Percentiles rank a stretch among this genome's conserved stretches.
Conservation (phyloP, 2,888 invertebrate species). For the Tribolium freemani region DNA sequence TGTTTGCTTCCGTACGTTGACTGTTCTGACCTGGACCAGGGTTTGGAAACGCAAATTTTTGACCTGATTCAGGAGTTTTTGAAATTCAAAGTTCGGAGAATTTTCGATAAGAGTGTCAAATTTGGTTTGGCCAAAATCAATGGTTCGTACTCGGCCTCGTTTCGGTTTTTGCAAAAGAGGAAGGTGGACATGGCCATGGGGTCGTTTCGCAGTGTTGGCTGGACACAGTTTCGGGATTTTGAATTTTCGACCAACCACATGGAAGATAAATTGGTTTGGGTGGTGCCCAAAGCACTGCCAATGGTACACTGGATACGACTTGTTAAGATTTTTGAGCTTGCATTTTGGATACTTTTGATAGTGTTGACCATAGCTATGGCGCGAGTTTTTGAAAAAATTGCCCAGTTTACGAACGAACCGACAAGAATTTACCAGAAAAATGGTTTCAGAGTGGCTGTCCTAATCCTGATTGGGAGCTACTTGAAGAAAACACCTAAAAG, state of each 20-base stretch:
- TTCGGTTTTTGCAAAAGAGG: slow-evolving; percentile 5
- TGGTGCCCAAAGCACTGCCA: slow-evolving; percentile 26
- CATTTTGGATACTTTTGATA: slow-evolving; percentile 12
- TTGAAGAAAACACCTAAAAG: slow-evolving; percentile 10
- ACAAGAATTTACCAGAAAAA: not conserved
- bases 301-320: slow-evolving; percentile 27
- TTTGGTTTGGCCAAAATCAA: slow-evolving; percentile 11
- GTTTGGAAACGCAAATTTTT: slow-evolving; percentile 22
- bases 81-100: slow-evolving; percentile 7
- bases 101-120: not conserved
- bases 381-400: slow-evolving; percentile 1
- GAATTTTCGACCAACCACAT: slow-evolving; percentile 31
- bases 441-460: not conserved
- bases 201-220: slow-evolving; percentile 28
- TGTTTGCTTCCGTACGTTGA: slow-evolving; percentile 27
- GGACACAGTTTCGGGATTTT: slow-evolving; percentile 24
- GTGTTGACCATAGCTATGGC: not conserved
- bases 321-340: slow-evolving; percentile 3
- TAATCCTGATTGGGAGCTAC: slow-evolving; percentile 7
- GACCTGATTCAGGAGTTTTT: slow-evolving; percentile 1
- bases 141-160: slow-evolving; percentile 19
- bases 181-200: slow-evolving; percentile 30
- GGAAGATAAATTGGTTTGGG: slow-evolving; percentile 32
- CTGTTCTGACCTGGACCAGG: not conserved
- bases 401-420: not conserved